Conservation (phyloP, 1,140 invertebrate species). For the Cyrtorhinus lividipennis region DNA sequence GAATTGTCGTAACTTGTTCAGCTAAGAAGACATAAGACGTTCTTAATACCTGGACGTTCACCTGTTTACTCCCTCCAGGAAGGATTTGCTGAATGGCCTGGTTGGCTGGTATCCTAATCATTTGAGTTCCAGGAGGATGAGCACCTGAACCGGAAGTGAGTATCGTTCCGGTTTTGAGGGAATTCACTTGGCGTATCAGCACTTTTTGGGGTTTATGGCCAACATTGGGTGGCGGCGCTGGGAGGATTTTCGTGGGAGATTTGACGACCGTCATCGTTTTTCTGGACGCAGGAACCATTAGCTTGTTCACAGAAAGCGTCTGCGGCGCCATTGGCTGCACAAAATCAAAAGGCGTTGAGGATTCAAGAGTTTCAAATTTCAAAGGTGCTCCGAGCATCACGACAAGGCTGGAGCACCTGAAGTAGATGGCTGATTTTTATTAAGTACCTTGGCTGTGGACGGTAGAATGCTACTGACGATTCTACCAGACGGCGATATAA, state of each 20-base stretch:
- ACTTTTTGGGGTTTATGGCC: constrained; percentile 43
- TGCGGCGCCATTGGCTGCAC: not conserved
- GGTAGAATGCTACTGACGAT: constrained; percentile 39
- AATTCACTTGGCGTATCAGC: constrained; percentile 39
- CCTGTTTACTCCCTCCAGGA: constrained; percentile 23
- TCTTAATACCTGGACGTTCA: too few species aligned
- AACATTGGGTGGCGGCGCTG: constrained; percentile 39
- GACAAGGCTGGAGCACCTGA: too few species aligned
- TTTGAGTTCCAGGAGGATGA: constrained; percentile 29
- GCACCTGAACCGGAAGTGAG: constrained; percentile 13
- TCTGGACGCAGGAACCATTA: constrained; percentile 1
- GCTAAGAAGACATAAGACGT: constrained; percentile 4
- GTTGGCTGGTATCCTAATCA: constrained; percentile 44
- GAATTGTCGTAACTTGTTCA: too few species aligned
- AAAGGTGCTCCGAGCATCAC: too few species aligned
- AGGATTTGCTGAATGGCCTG: constrained; percentile 49
- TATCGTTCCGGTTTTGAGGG: constrained; percentile 22
- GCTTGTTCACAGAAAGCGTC: not conserved
- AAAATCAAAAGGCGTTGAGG: too few species aligned
- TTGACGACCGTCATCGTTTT: constrained; percentile 23
- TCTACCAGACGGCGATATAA: constrained; percentile 36
- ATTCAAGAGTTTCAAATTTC: too few species aligned
- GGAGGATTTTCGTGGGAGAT: constrained; percentile 51
- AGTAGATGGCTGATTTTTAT: too few species aligned
- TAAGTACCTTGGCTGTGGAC: constrained; percentile 16